These are phyloP conservation scores for Drosophila persimilis DNA, from an alignment of 1,140 invertebrate species.

Conservation along the genomic window DNA sequence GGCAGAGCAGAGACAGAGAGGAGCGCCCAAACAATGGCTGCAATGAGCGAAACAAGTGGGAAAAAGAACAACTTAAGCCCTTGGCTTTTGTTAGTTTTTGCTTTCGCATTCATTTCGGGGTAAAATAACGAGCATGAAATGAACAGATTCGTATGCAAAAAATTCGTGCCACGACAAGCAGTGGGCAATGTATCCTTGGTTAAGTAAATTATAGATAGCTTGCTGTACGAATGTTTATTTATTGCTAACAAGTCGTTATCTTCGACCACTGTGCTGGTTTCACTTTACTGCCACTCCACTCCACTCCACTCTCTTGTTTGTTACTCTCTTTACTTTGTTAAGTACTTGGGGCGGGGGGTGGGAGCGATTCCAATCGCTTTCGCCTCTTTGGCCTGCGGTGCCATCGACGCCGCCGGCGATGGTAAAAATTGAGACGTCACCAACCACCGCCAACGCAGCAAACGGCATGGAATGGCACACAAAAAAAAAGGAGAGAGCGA, in stretches of 20 bases:
- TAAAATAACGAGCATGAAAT: slow-evolving; percentile 15
- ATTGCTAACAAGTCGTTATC: too few relatives aligned
- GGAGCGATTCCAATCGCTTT: slow-evolving; percentile 29
- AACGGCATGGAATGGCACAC: slow-evolving; percentile 38
- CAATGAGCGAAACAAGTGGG: slow-evolving; percentile 61
- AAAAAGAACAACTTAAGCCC: slow-evolving; percentile 54
- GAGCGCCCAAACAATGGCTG: slow-evolving; percentile 58
- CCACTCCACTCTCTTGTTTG: neutral
- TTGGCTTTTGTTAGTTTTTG: slow-evolving; percentile 25
- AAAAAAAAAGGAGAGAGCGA: slow-evolving; percentile 1
- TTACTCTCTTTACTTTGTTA: neutral
- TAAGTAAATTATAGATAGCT: too few relatives aligned
- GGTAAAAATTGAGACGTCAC: slow-evolving; percentile 72
- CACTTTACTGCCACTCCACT: neutral
- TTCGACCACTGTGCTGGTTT: too few relatives aligned
- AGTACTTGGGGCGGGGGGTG: too few relatives aligned
- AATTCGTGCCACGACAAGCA: slow-evolving; percentile 2
- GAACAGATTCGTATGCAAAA: slow-evolving; percentile 1
- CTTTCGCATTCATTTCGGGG: neutral
- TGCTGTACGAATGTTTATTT: too few relatives aligned
- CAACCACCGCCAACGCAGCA: slow-evolving; percentile 43
- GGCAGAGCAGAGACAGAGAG: slow-evolving; percentile 2
- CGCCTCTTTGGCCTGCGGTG: slow-evolving; percentile 50
- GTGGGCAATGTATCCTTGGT: too few relatives aligned
- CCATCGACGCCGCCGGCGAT: slow-evolving; percentile 25